These are phyloP conservation scores for Synanthedon formicaeformis DNA, from an alignment of 2,888 invertebrate species.

Conservation along the genomic window DNA sequence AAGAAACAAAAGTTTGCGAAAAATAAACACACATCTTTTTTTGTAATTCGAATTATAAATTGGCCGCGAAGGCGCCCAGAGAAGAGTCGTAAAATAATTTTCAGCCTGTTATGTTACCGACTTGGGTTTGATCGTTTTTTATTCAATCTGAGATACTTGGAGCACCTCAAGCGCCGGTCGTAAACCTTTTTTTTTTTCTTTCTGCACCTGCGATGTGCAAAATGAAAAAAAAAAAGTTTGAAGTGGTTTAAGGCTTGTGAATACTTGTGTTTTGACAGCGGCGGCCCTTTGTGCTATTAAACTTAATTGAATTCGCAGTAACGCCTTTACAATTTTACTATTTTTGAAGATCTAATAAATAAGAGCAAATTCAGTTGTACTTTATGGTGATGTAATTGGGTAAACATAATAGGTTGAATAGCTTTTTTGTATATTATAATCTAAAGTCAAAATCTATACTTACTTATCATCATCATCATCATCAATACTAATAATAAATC, in stretches of 20 bases:
- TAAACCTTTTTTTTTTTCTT: constrained; percentile 43
- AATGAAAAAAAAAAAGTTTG: constrained; percentile 20
- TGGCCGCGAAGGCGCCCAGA: neutral
- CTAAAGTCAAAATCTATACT: too few relatives aligned
- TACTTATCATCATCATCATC: too few relatives aligned
- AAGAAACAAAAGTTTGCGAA: too few relatives aligned
- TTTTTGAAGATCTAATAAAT: too few relatives aligned
- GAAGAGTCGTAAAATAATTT: constrained; percentile 5
- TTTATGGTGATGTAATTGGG: neutral
- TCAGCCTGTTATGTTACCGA: constrained; percentile 8
- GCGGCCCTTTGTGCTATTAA: constrained; percentile 35
- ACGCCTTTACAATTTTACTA: constrained; percentile 6
- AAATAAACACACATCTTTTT: neutral
- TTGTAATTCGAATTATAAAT: neutral
- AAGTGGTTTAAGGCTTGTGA: constrained; percentile 14
- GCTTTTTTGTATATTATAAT: too few relatives aligned
- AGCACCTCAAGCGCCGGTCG: constrained; percentile 49
- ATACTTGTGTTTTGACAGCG: constrained; percentile 61
- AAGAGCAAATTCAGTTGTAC: neutral
- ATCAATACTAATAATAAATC: too few relatives aligned
- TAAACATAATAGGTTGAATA: too few relatives aligned
- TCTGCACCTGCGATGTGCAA: constrained; percentile 53
- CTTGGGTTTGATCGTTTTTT: constrained; percentile 6
- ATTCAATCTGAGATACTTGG: constrained; percentile 13
- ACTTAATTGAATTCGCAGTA: constrained; percentile 24